Evolutionary conservation across 2,888 invertebrate species (phyloP), one percentile per base, ranked within the genome.

Genomic region (Melieria crassipennis): DNA sequence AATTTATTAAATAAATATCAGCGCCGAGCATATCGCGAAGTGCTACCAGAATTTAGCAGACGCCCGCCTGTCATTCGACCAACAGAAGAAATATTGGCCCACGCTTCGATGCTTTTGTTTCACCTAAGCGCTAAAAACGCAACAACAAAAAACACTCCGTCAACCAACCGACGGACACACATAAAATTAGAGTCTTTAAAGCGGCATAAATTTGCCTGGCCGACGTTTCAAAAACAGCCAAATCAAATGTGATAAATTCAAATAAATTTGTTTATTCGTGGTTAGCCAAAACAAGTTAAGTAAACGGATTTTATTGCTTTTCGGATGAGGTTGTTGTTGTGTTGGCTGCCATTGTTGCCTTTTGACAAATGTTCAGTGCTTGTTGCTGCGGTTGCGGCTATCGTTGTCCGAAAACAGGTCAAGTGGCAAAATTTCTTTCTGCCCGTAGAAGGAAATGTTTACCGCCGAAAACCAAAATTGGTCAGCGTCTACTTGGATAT

Each of bases 351-450:
- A 30, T 30, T 30, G 30, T 30, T 30, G 30, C 30, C 30, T 30
- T 30, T 30, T 30, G 30, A 30, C 30, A 30, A 30, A 30, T 30
- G 30, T 30, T 30, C 30, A 48, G 47, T 10, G 16, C 47, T 46
- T 11, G 7, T 47, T 7, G 45, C 7, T 46, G 9, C n/a, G 13
- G 7, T 9, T 0, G 30, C 30, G 30, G 43, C 5, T n/a, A 16
- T 6, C 48, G 7, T 42, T 48, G 30, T 30, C 30, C 11, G 57
- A 48, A 58, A 66, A 66, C 66, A 58, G 58, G 58, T 65, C 58
- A 66, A 60, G 42, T 13, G 58, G 43, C 58, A 42, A 66, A 66
- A 66, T 66, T 48, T 58, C 66, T 66, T 66, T 66, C 66, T 11
- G 9, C 11, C 66, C 66, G 50, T 48, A 66, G 60, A 66, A 66